These are phyloP conservation scores for Acleris emargana DNA, from an alignment of 2,888 invertebrate genomes.

Conservation along the genomic window DNA sequence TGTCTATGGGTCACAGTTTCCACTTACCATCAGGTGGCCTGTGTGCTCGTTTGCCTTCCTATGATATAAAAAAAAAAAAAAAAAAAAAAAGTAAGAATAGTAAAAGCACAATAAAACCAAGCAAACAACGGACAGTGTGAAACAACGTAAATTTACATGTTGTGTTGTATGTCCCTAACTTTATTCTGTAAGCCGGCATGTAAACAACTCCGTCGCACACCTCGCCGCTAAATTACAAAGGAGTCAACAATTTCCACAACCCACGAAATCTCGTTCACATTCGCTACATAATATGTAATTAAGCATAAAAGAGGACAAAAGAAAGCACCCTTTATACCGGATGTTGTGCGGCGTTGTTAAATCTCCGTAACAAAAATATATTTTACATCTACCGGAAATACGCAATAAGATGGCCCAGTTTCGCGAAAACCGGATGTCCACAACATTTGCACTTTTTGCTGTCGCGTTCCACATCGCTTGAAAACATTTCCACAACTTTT, in stretches of 20 bases:
- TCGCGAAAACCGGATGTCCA: slow-evolving; percentile 45
- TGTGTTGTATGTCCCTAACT: slow-evolving; percentile 3
- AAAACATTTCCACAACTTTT: slow-evolving; percentile 32
- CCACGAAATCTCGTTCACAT: slow-evolving; percentile 27
- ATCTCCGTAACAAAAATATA: slow-evolving; percentile 37
- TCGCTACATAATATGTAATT: slow-evolving; percentile 31
- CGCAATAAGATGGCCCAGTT: slow-evolving; percentile 54
- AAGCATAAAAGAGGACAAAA: slow-evolving; percentile 36
- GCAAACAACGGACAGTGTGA: slow-evolving; percentile 22
- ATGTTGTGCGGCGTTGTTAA: slow-evolving; percentile 34
- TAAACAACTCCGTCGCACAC: slow-evolving; percentile 21
- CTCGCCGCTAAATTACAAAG: slow-evolving; percentile 29
- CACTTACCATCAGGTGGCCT: too few relatives aligned
- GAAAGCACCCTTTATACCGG: slow-evolving; percentile 36
- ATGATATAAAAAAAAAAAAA: too few relatives aligned
- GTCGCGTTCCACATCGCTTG: slow-evolving; percentile 33
- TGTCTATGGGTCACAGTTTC: too few relatives aligned
- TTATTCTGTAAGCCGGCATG: slow-evolving; percentile 3
- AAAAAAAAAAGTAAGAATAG: too few relatives aligned
- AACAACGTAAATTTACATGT: neutral
- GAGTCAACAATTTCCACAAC: slow-evolving; percentile 24
- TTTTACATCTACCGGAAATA: slow-evolving; percentile 44
- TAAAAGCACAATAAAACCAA: neutral
- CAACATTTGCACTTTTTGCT: slow-evolving; percentile 54
- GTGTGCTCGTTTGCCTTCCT: too few relatives aligned